Evolutionary conservation across 2,888 invertebrate genomes (phyloP).

Genomic region (Ptychoptera albimana): DNA sequence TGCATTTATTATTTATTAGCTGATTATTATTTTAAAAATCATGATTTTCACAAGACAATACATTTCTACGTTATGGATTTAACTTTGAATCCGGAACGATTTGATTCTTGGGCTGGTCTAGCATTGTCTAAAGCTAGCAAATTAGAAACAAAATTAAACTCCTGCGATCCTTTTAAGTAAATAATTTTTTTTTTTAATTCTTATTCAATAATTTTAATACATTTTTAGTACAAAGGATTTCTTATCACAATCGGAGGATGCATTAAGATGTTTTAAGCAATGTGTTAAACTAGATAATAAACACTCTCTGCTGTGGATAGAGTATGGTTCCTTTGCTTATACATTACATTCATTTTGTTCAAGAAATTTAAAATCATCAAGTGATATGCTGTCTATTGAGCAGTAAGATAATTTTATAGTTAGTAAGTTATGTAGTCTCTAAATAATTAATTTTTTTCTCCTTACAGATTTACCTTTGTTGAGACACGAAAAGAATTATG

Average conservation of each 20-base stretch:
- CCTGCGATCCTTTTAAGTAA: conserved; percentile 43
- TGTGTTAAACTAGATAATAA: conserved; percentile 60
- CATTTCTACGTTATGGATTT: conserved; percentile 74
- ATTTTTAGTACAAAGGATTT: conserved; percentile 38
- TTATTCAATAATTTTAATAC: background rate
- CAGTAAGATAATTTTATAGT: conserved; percentile 22
- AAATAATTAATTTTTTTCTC: conserved; percentile 2
- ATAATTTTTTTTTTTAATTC: conserved; percentile 10
- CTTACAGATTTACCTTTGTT: conserved; percentile 49
- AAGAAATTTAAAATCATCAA: conserved; percentile 65
- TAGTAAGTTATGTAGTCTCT: background rate
- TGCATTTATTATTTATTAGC: conserved; percentile 81
- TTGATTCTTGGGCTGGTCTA: conserved; percentile 89
- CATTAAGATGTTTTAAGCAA: conserved; percentile 64
- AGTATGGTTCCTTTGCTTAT: conserved; percentile 82
- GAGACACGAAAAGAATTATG: conserved; percentile 65
- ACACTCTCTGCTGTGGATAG: conserved; percentile 70
- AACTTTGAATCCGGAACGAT: conserved; percentile 57
- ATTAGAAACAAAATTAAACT: conserved; percentile 66
- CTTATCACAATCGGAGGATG: conserved; percentile 50
- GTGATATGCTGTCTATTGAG: conserved; percentile 57
- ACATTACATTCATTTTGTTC: conserved; percentile 83
- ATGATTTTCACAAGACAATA: conserved; percentile 56
- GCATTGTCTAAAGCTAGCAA: conserved; percentile 64
- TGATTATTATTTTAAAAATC: conserved; percentile 83